These are phyloP conservation scores for Andrena fulva DNA, from an alignment of 2,888 invertebrate genomes.

Conservation along the genomic window DNA sequence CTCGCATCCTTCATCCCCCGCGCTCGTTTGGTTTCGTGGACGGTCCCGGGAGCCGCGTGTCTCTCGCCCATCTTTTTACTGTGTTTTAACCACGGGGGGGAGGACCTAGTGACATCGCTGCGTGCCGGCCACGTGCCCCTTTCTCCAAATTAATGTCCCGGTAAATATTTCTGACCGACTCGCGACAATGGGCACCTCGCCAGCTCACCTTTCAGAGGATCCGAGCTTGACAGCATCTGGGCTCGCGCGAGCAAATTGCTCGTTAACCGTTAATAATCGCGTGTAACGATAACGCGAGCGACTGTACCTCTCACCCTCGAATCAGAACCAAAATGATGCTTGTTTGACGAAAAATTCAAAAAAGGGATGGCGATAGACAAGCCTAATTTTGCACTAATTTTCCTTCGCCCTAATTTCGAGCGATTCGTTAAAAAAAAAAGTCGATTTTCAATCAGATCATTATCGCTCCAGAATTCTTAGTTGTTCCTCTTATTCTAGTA, in stretches of 20 bases:
- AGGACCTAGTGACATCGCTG: slow-evolving; percentile 63
- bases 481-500: no score
- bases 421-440: no score
- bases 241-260: background rate
- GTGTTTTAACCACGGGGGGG: slow-evolving; percentile 81
- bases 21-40: slow-evolving; percentile 45
- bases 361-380: no score
- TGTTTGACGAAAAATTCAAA: no score
- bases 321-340: no score
- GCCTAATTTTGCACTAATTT: no score
- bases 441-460: no score
- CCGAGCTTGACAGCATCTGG: no score
- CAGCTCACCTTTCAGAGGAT: background rate
- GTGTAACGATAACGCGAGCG: background rate
- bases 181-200: slow-evolving; percentile 22
- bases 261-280: background rate
- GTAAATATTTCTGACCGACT: slow-evolving; percentile 35
- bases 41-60: slow-evolving; percentile 75
- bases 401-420: no score
- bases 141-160: slow-evolving; percentile 43
- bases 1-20: slow-evolving; percentile 72
- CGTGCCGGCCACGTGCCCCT: slow-evolving; percentile 72
- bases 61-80: slow-evolving; percentile 74
- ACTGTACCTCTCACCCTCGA: background rate
- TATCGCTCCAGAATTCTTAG: no score